A percentile compares a stretch with the other conserved stretches of the same genome.
phyloP scores from a whole-genome alignment of 2,113 vertebrate species.

The Nothobranchius furzeri region DNA sequence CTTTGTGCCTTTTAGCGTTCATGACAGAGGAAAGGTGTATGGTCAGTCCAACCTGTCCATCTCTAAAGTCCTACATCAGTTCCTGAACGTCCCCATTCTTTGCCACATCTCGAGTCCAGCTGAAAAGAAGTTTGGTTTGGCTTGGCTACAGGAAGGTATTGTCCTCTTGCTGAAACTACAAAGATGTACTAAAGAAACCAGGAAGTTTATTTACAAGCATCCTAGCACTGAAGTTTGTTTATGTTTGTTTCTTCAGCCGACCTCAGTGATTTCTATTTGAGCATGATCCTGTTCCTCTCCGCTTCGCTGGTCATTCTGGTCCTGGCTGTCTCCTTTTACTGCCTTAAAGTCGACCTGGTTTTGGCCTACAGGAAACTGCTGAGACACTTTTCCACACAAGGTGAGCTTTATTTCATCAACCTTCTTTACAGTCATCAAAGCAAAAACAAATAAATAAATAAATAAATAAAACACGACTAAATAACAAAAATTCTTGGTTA shows the following conservation, averaged over 20 bases:
- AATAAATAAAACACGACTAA: too few relatives aligned
- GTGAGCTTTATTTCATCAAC: constrained; percentile 8
- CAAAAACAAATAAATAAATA: too few relatives aligned
- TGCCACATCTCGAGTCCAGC: constrained; percentile 31
- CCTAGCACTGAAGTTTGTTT: not conserved
- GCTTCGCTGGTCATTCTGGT: constrained; percentile 26
- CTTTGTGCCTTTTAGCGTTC: constrained; percentile 27
- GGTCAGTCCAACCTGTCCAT: constrained; percentile 54
- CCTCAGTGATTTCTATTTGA: constrained; percentile 27
- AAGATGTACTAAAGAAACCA: too few relatives aligned
- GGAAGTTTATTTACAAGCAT: not conserved
- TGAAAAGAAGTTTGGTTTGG: fast-evolving
- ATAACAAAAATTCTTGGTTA: too few relatives aligned
- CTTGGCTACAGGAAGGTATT: constrained; percentile 64
- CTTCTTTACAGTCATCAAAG: too few relatives aligned
- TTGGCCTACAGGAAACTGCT: constrained; percentile 64
- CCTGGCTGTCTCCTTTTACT: constrained; percentile 8
- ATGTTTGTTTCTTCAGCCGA: constrained; percentile 45
- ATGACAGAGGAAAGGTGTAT: not conserved
- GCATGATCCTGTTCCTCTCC: constrained; percentile 30
- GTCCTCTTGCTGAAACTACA: too few relatives aligned
- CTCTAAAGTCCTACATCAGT: constrained; percentile 36
- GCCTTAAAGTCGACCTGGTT: constrained; percentile 66
- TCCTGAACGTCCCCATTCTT: constrained; percentile 50
- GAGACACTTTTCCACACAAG: constrained; percentile 21